These are phyloP conservation scores for Prochilodus magdalenae DNA, from an alignment of 2,113 vertebrate species.

Conservation along the genomic window DNA sequence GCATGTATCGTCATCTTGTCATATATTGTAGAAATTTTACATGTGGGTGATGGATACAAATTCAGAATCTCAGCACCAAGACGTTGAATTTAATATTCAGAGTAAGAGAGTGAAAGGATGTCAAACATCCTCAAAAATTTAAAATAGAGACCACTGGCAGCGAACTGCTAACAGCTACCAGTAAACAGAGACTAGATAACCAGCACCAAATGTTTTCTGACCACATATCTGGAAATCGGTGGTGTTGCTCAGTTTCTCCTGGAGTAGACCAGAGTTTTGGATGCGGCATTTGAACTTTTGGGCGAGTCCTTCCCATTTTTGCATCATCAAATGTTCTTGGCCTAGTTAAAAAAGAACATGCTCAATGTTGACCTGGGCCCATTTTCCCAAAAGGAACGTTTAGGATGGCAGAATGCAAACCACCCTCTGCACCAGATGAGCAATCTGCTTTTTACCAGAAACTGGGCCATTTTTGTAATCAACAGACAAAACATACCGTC, in stretches of 20 bases:
- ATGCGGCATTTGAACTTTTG: constrained; percentile 15
- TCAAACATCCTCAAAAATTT: constrained; percentile 3
- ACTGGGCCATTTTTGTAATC: constrained; percentile 15
- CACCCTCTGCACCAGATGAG: constrained; percentile 45
- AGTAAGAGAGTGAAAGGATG: constrained; percentile 40
- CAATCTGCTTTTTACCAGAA: constrained; percentile 39
- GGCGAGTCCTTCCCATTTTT: background rate
- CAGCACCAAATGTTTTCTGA: constrained; percentile 25
- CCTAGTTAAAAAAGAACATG: constrained; percentile 6
- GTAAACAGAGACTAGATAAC: background rate
- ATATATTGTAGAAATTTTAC: background rate
- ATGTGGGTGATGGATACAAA: background rate
- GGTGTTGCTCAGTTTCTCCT: background rate
- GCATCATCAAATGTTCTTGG: background rate
- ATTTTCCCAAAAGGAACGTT: background rate
- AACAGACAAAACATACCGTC: constrained; percentile 66
- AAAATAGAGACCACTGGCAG: background rate
- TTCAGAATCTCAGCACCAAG: constrained; percentile 12
- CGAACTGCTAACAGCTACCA: background rate
- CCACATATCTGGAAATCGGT: background rate
- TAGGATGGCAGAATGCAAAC: background rate
- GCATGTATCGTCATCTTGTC: background rate
- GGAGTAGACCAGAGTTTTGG: background rate
- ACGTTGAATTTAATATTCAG: background rate
- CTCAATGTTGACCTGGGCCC: background rate